These are phyloP conservation scores for Chitala chitala DNA, from an alignment of 2,113 vertebrate genomes.

Conservation along the genomic window DNA sequence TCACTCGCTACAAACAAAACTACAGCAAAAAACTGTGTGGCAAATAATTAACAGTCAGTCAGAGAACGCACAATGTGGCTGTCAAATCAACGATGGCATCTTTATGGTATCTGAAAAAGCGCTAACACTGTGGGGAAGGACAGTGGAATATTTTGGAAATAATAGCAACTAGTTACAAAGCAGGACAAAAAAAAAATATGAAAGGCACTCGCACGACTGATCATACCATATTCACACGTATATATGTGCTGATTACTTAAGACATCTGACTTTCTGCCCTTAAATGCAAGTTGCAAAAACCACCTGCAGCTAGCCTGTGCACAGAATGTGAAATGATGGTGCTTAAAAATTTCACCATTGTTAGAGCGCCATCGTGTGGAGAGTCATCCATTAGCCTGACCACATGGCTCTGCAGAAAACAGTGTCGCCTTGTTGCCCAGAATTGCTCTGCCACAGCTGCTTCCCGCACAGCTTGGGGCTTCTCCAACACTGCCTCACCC, in stretches of 20 bases:
- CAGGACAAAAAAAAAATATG: background rate
- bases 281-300: no score
- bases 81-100: background rate
- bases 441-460: no score
- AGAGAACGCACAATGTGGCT: constrained; percentile 12
- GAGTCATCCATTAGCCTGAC: background rate
- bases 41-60: constrained; percentile 14
- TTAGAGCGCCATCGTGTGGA: background rate
- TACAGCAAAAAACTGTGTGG: background rate
- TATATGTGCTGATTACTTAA: background rate
- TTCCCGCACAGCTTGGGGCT: background rate
- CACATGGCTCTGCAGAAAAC: no score
- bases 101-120: background rate
- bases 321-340: no score
- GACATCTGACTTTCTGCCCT: background rate
- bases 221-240: no score
- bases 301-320: no score
- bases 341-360: background rate
- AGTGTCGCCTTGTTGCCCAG: no score
- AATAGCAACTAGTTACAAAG: constrained; percentile 3
- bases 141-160: constrained; percentile 10
- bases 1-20: background rate
- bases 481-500: background rate
- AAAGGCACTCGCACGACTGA: background rate
- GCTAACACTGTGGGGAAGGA: background rate